Evolutionary conservation across 2,888 invertebrate genomes (phyloP), one percentile per base, ranked within the genome.

Genomic region (Drosophila yooni): DNA sequence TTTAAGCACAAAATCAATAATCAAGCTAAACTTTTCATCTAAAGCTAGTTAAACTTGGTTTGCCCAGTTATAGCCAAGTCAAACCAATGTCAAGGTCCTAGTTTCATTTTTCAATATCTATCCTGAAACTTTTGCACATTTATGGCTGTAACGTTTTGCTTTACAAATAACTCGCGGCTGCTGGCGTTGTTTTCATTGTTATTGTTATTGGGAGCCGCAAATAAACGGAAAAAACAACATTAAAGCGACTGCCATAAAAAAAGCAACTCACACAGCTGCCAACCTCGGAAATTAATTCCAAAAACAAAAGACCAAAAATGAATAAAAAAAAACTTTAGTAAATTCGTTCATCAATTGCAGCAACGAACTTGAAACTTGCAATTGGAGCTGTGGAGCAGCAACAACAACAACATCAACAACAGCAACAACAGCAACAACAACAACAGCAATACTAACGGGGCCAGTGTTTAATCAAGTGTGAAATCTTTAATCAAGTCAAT

Each of bases 401-500:
- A 25, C 53, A 62, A 18, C 25, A 56, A 15, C 40, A 50, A 6
- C 53, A 62, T 18, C 25, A 56, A 18, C 40, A 50, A 6, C 48
- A 57, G n/a, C n/a, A 40, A 36, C 33, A 64, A 54, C 50, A 54
- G 48, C 36, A 57, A 25, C n/a, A 40, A 36, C 33, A 64, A 54
- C 50, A 54, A 53, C 36, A 36, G 11, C 27, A 57, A 40, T 57
- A 33, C 57, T 59, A 74, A 59, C 60, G 58, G 65, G 58, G 62
- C 66, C 70, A 61, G 52, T 79, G 82, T 68, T 81, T 82, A 85
- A 87, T 87, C 88, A 87, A 84, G 84, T 85, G 84, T 87, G 84
- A 85, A 87, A 85, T 85, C 84, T 82, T 84, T 84, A 85, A 85
- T 85, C 87, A 81, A 85, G 78, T 79, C 81, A 70, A 72, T 69